Base-by-base conservation (phyloP, 2,888 invertebrate species). In the Cosmorhoe ocellata region DNA sequence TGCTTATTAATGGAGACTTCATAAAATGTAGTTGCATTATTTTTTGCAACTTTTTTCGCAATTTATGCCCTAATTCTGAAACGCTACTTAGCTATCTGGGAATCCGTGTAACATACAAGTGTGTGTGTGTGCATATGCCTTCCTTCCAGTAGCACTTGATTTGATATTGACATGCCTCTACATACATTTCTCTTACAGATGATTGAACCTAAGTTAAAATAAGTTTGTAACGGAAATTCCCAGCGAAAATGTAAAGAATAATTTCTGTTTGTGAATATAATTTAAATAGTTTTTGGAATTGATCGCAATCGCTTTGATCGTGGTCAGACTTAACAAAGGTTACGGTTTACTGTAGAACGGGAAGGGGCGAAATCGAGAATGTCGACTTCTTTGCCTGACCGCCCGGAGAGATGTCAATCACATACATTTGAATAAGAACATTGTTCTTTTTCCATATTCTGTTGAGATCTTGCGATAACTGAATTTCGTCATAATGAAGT, bases 351-450 rank as follows among this genome's bases (percentile, higher is more conserved):
- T 72, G 74, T 71, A 74, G 76, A 72, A 52, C 60, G 63, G 46
- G 68, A 71, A 67, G 73, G 68, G 66, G 72, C 65, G 64, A 70
- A 67, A 62, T 67, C 67, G 69, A 64, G 60, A 70, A 71, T 66
- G 53, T 67, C 54, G 59, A 37, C 28, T 53, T 44, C 53, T 41
- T 48, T 45, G 47, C 47, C 73, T 84, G 88, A 82, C 88, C 89
- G 82, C 89, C 89, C 67, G 82, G 81, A 66, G 89, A 81, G 86
- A 86, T 87, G 89, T 89, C 89, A 89, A 89, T 89, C 88, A 86
- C 74, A 67, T 48, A 67, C 77, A 82, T 89, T 89, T 89, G 82
- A 89, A 89, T 88, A 86, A 79, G 74, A 67, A 79, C 75, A 81
- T 83, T 82, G 78, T 82, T 78, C 76, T 75, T 72, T 81, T 79